Evolutionary conservation across 2,113 vertebrate genomes (phyloP), one percentile per base, ranked within the genome.

Genomic region (Larimichthys crocea): DNA sequence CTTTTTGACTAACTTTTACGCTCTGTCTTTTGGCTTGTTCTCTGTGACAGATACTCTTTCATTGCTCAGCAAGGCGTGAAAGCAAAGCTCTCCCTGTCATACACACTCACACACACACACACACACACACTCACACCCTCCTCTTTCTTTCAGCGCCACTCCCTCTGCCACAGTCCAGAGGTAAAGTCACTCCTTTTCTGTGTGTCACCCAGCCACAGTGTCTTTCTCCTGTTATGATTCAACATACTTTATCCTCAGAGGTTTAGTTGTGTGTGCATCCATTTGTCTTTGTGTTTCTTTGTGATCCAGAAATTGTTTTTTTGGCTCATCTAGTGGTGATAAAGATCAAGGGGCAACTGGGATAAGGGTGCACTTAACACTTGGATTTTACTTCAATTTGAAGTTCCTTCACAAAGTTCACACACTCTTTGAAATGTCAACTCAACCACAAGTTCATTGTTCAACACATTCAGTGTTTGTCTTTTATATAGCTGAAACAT

Each of bases 111-210:
- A 29, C 65, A 42, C 75, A 40, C 79, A 40, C 69, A 40, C 66
- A 50, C 50, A 56, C 76, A 59, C 79, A 74, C 80, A 71, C 86
- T 2, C 81, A 82, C 87, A 73, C 74, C 49, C 89, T 79, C 63
- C 73, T 79, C 83, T 85, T 59, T 90, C 69, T 86, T 46, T 26
- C 48, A 72, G 12, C n/a, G 86, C 83, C 88, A 91, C 92, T 91
- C 92, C 88, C 85, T 90, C 83, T 79, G 35, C 83, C 79, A 90
- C 82, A 89, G 91, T 94, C 91, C 91, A 93, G 91, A 91, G 89
- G 91, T 92, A 84, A 83, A 91, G 81, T 86, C 84, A 76, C 71
- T 87, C 81, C 86, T 65, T 89, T 1, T 17, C 53, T 62, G 78
- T 79, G 85, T 79, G 85, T 88, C 82, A 80, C 67, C 63, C 12